Conservation (phyloP, 35 echinoderm and acorn worm species). For the Apostichopus californicus region DNA sequence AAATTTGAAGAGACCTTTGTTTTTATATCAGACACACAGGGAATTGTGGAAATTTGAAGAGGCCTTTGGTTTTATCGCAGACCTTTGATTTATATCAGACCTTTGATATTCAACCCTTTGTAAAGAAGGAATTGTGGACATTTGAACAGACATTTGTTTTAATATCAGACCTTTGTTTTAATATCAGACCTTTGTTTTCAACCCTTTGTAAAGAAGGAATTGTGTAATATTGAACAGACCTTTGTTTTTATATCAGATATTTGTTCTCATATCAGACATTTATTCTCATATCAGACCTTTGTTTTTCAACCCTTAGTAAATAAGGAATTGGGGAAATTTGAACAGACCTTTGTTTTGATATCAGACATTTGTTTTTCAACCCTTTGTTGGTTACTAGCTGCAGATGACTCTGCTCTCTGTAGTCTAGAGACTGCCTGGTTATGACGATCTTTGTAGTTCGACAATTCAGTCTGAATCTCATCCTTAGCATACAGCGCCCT, state of each 20-base stretch:
- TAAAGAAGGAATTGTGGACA: neutral
- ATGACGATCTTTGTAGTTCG: constrained; percentile 76
- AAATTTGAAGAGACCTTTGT: too few species aligned
- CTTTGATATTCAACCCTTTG: too few species aligned
- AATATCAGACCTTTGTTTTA: too few species aligned
- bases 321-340: neutral
- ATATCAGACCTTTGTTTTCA: too few species aligned
- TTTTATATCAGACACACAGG: too few species aligned
- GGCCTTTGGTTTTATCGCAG: too few species aligned
- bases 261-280: neutral
- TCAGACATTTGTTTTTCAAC: constrained; percentile 78
- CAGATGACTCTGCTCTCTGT: constrained; percentile 66
- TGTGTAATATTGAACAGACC: neutral
- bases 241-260: constrained; percentile 44
- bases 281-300: too few species aligned
- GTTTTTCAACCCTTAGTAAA: neutral
- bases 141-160: neutral
- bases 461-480: constrained; percentile 72
- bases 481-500: constrained; percentile 62
- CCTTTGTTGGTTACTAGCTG: constrained; percentile 61
- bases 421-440: constrained; percentile 67
- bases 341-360: constrained; percentile 74
- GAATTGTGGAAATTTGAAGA: too few species aligned
- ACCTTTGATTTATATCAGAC: too few species aligned
- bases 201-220: neutral